Percentiles rank a stretch among this genome's conserved stretches.
These are phyloP conservation scores for Tetragnatha versicolor DNA, from an alignment of 1,140 invertebrate species.

Conservation along the genomic window DNA sequence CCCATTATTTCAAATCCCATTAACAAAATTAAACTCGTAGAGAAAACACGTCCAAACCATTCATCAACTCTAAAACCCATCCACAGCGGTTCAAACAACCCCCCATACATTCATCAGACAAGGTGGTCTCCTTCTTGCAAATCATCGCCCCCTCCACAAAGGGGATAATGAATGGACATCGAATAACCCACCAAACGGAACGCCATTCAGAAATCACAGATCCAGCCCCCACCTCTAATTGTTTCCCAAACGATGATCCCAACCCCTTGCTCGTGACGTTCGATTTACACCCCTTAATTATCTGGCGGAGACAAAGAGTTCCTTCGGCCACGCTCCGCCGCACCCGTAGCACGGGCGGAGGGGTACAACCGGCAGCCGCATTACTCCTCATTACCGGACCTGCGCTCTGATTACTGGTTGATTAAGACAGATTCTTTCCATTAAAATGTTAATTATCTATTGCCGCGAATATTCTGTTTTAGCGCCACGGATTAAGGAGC, in stretches of 20 bases:
- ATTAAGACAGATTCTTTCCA: constrained; percentile 52
- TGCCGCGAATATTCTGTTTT: constrained; percentile 33
- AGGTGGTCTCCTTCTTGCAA: no score
- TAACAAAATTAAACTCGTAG: no score
- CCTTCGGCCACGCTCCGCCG: neutral
- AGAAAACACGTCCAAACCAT: no score
- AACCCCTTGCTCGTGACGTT: constrained; percentile 31
- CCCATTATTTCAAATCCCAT: no score
- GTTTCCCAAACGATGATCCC: constrained; percentile 47
- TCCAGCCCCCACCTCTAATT: constrained; percentile 26
- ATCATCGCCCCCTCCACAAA: no score
- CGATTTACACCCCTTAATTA: constrained; percentile 45
- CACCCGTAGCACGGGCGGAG: constrained; percentile 11
- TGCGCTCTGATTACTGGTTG: constrained; percentile 38
- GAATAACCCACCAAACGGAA: no score
- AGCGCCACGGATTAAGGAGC: neutral
- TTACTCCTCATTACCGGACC: constrained; percentile 43
- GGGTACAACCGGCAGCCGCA: constrained; percentile 23
- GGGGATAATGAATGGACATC: no score
- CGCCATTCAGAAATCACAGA: no score
- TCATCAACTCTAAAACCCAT: no score
- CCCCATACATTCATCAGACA: no score
- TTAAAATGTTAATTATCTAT: constrained; percentile 53
- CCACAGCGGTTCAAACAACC: no score
- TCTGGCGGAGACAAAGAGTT: constrained; percentile 43